Evolutionary conservation across 2,113 vertebrate species (phyloP).

Genomic region (Oxyura jamaicensis): DNA sequence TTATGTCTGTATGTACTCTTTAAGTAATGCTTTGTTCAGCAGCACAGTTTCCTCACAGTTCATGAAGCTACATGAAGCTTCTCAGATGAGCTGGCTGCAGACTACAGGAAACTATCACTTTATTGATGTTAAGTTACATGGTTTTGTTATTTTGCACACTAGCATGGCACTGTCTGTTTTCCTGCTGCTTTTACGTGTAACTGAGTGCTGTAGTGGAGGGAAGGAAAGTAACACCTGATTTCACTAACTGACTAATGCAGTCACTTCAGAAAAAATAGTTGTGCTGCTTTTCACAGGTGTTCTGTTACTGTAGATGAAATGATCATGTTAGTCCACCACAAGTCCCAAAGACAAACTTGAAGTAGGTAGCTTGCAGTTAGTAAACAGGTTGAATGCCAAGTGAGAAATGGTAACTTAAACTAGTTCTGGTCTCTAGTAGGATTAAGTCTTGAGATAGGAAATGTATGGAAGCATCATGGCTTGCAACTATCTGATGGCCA

Average conservation of each 20-base stretch:
- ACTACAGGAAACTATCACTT: background rate
- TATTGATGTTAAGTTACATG: background rate
- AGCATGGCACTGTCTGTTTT: background rate
- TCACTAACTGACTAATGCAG: background rate
- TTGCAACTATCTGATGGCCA: background rate
- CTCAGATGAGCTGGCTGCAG: background rate
- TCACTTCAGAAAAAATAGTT: background rate
- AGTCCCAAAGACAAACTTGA: background rate
- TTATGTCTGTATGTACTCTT: background rate
- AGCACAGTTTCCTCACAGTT: background rate
- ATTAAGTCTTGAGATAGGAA: background rate
- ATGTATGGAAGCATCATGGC: background rate
- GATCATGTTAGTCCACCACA: background rate
- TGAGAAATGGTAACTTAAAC: background rate
- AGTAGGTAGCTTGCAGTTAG: background rate
- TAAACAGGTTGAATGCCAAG: background rate
- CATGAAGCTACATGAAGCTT: background rate
- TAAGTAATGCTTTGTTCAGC: background rate
- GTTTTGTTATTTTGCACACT: background rate
- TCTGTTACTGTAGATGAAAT: background rate
- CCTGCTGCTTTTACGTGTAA: background rate
- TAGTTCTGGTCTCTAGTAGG: background rate
- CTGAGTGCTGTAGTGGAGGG: background rate
- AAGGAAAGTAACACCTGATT: background rate
- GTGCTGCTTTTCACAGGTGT: background rate